These are phyloP conservation scores for Drosophila ustulata DNA, from an alignment of 2,888 invertebrate species.

Conservation along the genomic window DNA sequence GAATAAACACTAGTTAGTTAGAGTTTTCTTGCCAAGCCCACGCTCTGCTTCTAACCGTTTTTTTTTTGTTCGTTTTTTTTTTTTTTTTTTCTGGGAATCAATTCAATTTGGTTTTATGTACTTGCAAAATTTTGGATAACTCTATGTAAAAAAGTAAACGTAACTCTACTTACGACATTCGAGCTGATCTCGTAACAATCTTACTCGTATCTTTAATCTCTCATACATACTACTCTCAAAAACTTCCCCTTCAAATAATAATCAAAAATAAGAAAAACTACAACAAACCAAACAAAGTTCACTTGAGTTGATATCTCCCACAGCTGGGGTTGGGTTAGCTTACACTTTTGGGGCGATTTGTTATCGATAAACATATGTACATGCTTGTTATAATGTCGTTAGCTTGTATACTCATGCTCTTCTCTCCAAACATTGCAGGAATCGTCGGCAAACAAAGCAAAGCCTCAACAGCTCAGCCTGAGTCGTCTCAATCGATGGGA, in stretches of 20 bases:
- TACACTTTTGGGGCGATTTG: slow-evolving; percentile 17
- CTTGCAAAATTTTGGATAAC: slow-evolving; percentile 2
- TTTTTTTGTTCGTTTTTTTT: background rate
- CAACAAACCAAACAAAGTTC: slow-evolving; percentile 12
- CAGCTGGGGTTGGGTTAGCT: slow-evolving; percentile 23
- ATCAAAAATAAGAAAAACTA: background rate
- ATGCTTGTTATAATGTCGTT: background rate
- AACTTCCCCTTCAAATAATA: background rate
- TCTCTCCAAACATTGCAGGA: slow-evolving; percentile 46
- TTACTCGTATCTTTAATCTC: slow-evolving; percentile 17
- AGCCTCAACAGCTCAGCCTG: background rate
- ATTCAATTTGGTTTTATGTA: slow-evolving; percentile 15
- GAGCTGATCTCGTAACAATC: slow-evolving; percentile 19
- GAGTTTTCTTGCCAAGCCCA: background rate
- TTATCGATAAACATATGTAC: slow-evolving; percentile 14
- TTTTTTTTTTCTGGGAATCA: slow-evolving; percentile 1
- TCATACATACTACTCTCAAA: slow-evolving; percentile 24
- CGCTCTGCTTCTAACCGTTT: slow-evolving; percentile 11
- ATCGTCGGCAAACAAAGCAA: background rate
- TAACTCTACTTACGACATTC: slow-evolving; percentile 25
- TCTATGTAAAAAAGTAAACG: slow-evolving; percentile 3
- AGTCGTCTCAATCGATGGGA: background rate
- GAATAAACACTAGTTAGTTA: background rate
- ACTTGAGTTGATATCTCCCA: slow-evolving; percentile 20
- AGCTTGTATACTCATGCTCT: slow-evolving; percentile 29